phyloP scores from a whole-genome alignment of 2,113 vertebrate species.

The Pterophyllum scalare region DNA sequence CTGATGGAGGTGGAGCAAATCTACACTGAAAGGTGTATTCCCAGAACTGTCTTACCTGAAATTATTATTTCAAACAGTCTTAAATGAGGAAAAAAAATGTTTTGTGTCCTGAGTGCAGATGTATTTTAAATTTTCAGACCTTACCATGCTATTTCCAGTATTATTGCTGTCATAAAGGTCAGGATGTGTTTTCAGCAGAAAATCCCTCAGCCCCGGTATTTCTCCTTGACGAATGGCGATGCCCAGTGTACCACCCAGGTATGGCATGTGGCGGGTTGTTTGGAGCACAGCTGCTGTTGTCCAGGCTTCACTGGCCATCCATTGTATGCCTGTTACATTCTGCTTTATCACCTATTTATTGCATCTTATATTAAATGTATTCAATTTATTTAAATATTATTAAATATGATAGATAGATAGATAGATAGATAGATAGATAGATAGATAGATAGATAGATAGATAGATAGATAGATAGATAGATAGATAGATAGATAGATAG shows the following conservation, averaged over 20 bases:
- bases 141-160: constrained; percentile 64
- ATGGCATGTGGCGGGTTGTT: constrained; percentile 52
- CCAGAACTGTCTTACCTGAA: constrained; percentile 68
- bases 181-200: constrained; percentile 63
- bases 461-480: constrained; percentile 23
- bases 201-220: constrained; percentile 70
- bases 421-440: constrained; percentile 25
- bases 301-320: constrained; percentile 81
- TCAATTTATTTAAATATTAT: too few species aligned
- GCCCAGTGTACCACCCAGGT: constrained; percentile 76
- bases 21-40: constrained; percentile 70
- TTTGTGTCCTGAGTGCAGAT: not conserved
- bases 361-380: too few species aligned
- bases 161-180: constrained; percentile 10
- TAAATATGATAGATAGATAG: not conserved
- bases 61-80: not conserved
- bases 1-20: constrained; percentile 47
- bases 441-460: constrained; percentile 30
- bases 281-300: constrained; percentile 62
- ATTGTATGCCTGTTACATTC: constrained; percentile 74
- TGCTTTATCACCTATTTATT: constrained; percentile 51
- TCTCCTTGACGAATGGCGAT: constrained; percentile 78
- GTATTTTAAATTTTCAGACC: not conserved
- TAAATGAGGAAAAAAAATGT: not conserved
- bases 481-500: constrained; percentile 24